Conservation (phyloP, 2,797 vertebrate species). For the Chelonia mydas region DNA sequence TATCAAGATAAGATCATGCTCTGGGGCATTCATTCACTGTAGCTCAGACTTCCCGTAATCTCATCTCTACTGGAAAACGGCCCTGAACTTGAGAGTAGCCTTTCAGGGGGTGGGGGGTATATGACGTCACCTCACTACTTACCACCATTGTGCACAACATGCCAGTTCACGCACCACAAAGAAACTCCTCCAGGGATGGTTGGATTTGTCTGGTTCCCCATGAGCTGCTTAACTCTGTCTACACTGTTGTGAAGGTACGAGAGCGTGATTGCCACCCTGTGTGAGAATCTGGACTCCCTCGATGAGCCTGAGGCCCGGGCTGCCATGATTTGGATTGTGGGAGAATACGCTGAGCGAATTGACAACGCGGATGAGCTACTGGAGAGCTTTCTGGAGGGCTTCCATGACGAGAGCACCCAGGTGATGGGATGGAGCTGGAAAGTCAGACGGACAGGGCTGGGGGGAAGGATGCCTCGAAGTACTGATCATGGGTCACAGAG, state of each 20-base stretch:
- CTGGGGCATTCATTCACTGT: background rate
- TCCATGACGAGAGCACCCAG: conserved; percentile 87
- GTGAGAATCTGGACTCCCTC: conserved; percentile 84
- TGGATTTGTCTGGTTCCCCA: background rate
- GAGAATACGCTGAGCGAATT: conserved; percentile 83
- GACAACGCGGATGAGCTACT: conserved; percentile 84
- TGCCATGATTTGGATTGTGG: conserved; percentile 87
- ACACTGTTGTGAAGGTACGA: conserved; percentile 75
- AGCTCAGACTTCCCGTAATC: background rate
- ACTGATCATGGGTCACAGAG: background rate
- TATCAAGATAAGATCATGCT: background rate
- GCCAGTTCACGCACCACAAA: background rate
- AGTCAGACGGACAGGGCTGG: background rate
- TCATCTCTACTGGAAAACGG: background rate
- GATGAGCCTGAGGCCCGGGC: conserved; percentile 84
- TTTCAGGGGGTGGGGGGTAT: too few species aligned
- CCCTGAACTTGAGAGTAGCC: background rate
- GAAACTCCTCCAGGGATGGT: too few species aligned
- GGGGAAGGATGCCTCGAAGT: too few species aligned
- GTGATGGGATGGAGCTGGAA: conserved; percentile 46
- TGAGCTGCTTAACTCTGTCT: fast-evolving
- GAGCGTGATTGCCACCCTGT: conserved; percentile 83
- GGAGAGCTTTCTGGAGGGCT: conserved; percentile 85
- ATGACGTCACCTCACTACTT: too few species aligned
- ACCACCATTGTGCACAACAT: background rate